Percentiles rank a stretch among this genome's conserved stretches.
These are phyloP conservation scores for Myrmophylax atrothorax DNA, from an alignment of 2,113 vertebrate genomes.

Conservation along the genomic window DNA sequence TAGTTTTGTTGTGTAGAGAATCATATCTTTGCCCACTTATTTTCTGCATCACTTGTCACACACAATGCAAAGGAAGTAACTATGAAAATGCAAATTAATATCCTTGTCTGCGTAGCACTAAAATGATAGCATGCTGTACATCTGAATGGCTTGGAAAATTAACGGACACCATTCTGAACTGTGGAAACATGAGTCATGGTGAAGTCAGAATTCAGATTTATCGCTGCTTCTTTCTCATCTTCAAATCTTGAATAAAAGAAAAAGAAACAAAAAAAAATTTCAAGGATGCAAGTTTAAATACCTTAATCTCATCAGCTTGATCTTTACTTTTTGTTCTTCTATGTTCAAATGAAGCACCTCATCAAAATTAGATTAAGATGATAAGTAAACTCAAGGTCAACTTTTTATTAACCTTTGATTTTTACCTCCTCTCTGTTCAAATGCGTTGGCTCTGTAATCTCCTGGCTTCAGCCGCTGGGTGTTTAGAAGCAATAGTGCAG, in stretches of 20 bases:
- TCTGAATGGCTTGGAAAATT: not conserved
- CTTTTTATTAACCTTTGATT: conserved; percentile 7
- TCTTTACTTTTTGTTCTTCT: conserved; percentile 18
- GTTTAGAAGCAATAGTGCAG: conserved; percentile 59
- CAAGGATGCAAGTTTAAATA: not conserved
- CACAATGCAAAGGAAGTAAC: conserved; percentile 32
- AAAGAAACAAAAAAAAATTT: not conserved
- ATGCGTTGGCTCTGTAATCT: not conserved
- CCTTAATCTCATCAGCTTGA: not conserved
- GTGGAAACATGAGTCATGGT: not conserved
- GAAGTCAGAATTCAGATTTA: conserved; percentile 10
- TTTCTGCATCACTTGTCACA: conserved; percentile 32
- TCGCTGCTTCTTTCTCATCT: not conserved
- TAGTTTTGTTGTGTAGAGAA: not conserved
- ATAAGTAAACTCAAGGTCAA: conserved; percentile 57
- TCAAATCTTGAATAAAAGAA: not conserved
- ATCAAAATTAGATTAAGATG: conserved; percentile 31
- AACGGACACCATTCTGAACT: not conserved
- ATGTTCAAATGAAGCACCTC: conserved; percentile 46
- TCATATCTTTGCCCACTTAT: not conserved
- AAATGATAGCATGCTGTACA: not conserved
- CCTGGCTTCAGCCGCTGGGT: not conserved
- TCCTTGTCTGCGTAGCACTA: not conserved
- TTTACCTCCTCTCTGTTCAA: not conserved
- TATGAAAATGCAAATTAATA: conserved; percentile 43